Conservation (phyloP, 2,888 invertebrate species). For the Cosmia pyralina region DNA sequence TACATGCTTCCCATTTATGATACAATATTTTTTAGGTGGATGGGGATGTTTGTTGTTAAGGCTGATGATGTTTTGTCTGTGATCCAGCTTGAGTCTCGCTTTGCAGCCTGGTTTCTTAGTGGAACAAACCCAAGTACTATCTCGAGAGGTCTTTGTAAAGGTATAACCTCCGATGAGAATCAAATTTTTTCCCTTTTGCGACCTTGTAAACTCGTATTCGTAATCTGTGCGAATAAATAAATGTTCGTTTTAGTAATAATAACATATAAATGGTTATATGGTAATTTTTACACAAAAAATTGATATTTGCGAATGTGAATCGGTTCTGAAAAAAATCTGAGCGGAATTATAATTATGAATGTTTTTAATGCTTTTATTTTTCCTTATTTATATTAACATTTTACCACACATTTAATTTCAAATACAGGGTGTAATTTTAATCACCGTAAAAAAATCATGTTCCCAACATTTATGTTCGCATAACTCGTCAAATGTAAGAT, state of each 20-base stretch:
- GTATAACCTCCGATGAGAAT: constrained; percentile 71
- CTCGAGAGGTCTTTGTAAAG: constrained; percentile 50
- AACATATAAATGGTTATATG: no score
- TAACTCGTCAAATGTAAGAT: no score
- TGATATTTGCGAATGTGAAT: neutral
- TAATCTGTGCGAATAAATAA: constrained; percentile 19
- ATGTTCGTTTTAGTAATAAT: neutral
- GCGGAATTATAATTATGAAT: neutral
- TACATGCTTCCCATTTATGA: constrained; percentile 5
- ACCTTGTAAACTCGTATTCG: constrained; percentile 39
- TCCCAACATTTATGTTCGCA: no score
- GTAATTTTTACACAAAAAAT: neutral
- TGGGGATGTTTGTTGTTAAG: constrained; percentile 52
- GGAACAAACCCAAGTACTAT: constrained; percentile 62
- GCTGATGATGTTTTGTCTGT: constrained; percentile 17
- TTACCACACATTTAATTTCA: neutral
- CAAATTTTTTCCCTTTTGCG: constrained; percentile 53
- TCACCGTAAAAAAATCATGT: no score
- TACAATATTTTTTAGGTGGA: constrained; percentile 14
- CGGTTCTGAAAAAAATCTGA: no score
- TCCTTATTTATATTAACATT: neutral
- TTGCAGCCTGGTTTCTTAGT: constrained; percentile 56
- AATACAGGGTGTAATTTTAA: no score
- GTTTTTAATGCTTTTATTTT: neutral
- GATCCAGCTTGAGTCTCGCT: constrained; percentile 20